Evolutionary conservation across 2,888 invertebrate genomes (phyloP).

Genomic region (Calameuta filiformis): DNA sequence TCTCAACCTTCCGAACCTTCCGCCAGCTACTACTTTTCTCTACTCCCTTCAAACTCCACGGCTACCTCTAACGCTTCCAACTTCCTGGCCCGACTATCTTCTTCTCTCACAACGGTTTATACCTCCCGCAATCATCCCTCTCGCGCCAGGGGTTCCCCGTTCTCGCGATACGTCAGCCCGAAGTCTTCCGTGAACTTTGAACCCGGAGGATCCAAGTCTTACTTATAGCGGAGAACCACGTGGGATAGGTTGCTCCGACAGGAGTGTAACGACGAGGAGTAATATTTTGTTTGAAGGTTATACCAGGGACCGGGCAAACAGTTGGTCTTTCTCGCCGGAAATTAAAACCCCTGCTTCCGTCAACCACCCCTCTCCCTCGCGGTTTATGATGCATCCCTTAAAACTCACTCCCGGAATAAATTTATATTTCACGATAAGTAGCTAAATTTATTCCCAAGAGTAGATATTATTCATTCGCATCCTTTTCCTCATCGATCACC

Average conservation of each 20-base stretch:
- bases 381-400: not conserved
- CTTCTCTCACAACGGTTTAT: slow-evolving; percentile 10
- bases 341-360: slow-evolving; percentile 59
- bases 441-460: not conserved
- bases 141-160: not conserved
- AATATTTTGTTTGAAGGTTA: not conserved
- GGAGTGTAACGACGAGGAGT: not conserved
- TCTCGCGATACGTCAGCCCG: too few species aligned
- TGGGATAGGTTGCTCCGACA: not conserved
- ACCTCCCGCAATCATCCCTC: slow-evolving; percentile 15
- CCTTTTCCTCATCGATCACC: not conserved
- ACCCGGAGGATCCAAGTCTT: not conserved
- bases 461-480: not conserved
- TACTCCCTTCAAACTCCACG: slow-evolving; percentile 14
- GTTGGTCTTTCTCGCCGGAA: slow-evolving; percentile 61
- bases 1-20: slow-evolving; percentile 22
- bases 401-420: not conserved
- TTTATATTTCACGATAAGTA: not conserved
- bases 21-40: slow-evolving; percentile 28
- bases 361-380: slow-evolving; percentile 15
- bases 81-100: slow-evolving; percentile 29
- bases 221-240: not conserved
- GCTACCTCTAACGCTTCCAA: slow-evolving; percentile 25
- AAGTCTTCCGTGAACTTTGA: not conserved
- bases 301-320: slow-evolving; percentile 23